phyloP scores from a whole-genome alignment of 1,140 invertebrate species.

The Prorops nasuta region DNA sequence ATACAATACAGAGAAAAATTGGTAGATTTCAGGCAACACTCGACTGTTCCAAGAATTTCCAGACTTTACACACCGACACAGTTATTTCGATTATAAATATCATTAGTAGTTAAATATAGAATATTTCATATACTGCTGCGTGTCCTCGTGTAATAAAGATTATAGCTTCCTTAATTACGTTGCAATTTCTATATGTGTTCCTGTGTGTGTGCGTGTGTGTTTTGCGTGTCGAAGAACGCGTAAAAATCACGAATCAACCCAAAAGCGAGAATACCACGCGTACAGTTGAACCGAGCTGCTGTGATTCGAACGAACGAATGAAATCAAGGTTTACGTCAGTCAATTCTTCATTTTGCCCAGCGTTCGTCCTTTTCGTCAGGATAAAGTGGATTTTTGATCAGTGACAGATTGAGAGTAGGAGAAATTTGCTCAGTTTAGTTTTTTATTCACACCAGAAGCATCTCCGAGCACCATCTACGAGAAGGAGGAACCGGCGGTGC shows the following conservation, averaged over 20 bases:
- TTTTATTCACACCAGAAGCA: too few species aligned
- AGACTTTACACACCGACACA: constrained; percentile 13
- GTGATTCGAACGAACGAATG: neutral
- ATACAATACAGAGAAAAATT: too few species aligned
- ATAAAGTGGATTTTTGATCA: too few species aligned
- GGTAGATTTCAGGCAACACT: constrained; percentile 6
- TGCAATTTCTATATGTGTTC: constrained; percentile 7
- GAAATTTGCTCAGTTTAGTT: too few species aligned
- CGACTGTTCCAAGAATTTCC: constrained; percentile 14
- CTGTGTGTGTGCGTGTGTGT: constrained; percentile 14
- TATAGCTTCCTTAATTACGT: constrained; percentile 11
- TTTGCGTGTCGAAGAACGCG: constrained; percentile 8
- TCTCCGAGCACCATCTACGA: too few species aligned
- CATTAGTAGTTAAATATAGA: constrained; percentile 27
- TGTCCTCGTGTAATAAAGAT: constrained; percentile 17
- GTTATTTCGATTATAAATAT: constrained; percentile 25
- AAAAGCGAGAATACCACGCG: neutral
- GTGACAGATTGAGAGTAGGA: too few species aligned
- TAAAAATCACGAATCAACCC: constrained; percentile 4
- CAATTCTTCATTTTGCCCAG: too few species aligned
- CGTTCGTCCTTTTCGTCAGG: too few species aligned
- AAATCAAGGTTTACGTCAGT: too few species aligned
- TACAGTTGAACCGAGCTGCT: neutral
- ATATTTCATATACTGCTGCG: constrained; percentile 19
- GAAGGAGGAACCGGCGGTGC: too few species aligned